A percentile compares a stretch with the other conserved stretches of the same genome.
Conservation (phyloP, 2,888 invertebrate species). For the Eledona agricola region DNA sequence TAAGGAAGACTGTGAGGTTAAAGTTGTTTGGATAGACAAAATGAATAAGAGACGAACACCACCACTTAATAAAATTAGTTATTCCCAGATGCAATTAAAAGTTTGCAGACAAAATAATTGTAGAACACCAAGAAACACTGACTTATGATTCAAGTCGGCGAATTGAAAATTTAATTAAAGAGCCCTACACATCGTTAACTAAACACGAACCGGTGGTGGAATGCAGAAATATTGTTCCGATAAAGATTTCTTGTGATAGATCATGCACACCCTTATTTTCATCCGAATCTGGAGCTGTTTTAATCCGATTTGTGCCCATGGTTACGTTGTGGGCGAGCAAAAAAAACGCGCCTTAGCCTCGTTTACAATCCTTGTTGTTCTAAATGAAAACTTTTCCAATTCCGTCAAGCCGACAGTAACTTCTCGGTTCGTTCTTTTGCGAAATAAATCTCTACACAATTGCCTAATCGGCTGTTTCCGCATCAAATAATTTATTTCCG, state of each 20-base stretch:
- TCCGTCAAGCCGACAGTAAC: too few relatives aligned
- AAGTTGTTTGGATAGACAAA: constrained; percentile 9
- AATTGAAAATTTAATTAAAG: too few relatives aligned
- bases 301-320: constrained; percentile 32
- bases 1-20: constrained; percentile 9
- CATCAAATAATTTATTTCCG: too few relatives aligned
- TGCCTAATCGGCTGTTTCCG: too few relatives aligned
- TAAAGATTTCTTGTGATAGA: constrained; percentile 12
- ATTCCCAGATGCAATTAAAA: constrained; percentile 15
- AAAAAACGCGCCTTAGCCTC: constrained; percentile 3
- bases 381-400: not conserved
- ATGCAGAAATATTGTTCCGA: too few relatives aligned
- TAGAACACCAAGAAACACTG: not conserved
- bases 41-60: constrained; percentile 2
- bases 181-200: too few relatives aligned
- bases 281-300: constrained; percentile 29
- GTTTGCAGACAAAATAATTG: not conserved
- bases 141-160: too few relatives aligned
- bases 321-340: constrained; percentile 18
- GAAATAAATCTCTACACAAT: too few relatives aligned
- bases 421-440: too few relatives aligned
- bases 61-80: constrained; percentile 16
- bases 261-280: constrained; percentile 8
- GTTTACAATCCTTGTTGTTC: not conserved
- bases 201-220: too few relatives aligned